Evolutionary conservation across 2,113 vertebrate species (phyloP), one percentile per base, ranked within the genome.

Genomic region (Colinus virginianus): DNA sequence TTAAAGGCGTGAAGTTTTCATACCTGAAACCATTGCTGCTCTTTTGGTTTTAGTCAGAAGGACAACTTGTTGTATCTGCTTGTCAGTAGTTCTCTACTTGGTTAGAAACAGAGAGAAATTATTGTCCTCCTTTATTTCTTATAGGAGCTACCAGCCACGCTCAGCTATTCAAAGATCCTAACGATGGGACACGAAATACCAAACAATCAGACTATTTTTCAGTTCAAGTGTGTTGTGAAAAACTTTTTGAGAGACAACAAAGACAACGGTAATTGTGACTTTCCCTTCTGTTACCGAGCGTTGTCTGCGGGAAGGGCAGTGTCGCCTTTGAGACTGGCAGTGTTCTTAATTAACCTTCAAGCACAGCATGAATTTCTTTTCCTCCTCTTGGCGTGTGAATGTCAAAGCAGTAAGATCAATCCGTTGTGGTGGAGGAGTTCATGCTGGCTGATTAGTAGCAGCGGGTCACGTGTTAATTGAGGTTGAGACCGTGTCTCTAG

Each of bases 121-220:
- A 6, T 1, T 56, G 64, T 11, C 17, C 58, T 46, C 2, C 5
- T 74, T n/a, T 53, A 36, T 40, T 58, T 48, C 48, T 93, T 48
- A 22, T 17, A 99, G 99, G 98, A 99, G 36, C 87, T 99, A 3
- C 99, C 99, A 2, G 87, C 97, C 25, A 97, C 97, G 0, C 51
- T 98, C 71, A 51, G 96, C 71, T 97, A 98, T 38, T 80, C 97
- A 3, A 99, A 99, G 97, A 99, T 99, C 94, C 97, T 96, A 77
- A 99, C 99, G 0, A 96, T 97, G 13, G 99, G 99, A 5, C 98
- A 98, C 1, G 90, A 98, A 25, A 96, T 99, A 34, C 99, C 99
- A 2, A 97, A 87, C 49, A 97, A 97, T 3, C 4, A 81, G 0
- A 98, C 97, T 3, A 97, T 99, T 78, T 95, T 97, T 40, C 97